phyloP scores from a whole-genome alignment of 2,797 vertebrate genomes.

The Cacajao melanocephalus region DNA sequence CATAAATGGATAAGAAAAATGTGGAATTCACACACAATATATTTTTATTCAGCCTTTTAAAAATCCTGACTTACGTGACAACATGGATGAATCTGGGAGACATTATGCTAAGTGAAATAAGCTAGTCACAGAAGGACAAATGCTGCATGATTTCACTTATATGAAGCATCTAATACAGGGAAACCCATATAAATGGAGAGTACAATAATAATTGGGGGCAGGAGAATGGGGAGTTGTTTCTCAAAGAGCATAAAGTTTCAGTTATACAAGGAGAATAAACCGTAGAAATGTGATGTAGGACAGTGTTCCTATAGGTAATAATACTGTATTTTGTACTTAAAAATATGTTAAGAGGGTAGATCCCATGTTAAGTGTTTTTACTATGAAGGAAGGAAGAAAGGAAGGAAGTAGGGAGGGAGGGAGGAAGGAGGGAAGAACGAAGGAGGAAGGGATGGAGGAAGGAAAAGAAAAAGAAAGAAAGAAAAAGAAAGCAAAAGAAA shows the following conservation, averaged over 20 bases:
- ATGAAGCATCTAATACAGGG: neutral
- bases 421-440: too few species aligned
- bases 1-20: neutral
- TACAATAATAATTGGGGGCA: neutral
- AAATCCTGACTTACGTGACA: neutral
- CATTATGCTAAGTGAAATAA: neutral
- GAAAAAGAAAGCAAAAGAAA: too few species aligned
- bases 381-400: neutral
- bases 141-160: neutral
- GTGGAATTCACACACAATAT: neutral
- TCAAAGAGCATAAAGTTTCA: neutral
- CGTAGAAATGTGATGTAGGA: neutral
- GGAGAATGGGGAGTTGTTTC: neutral
- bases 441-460: rapidly evolving
- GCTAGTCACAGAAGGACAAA: neutral
- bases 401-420: neutral
- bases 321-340: neutral
- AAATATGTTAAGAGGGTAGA: neutral
- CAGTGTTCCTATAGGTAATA: neutral
- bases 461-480: neutral
- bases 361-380: neutral
- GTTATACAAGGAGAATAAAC: neutral
- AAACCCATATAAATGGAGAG: neutral
- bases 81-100: neutral
- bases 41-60: neutral